Evolutionary conservation across 2,113 vertebrate species (phyloP).

Genomic region (Corythoichthys haematopterus): DNA sequence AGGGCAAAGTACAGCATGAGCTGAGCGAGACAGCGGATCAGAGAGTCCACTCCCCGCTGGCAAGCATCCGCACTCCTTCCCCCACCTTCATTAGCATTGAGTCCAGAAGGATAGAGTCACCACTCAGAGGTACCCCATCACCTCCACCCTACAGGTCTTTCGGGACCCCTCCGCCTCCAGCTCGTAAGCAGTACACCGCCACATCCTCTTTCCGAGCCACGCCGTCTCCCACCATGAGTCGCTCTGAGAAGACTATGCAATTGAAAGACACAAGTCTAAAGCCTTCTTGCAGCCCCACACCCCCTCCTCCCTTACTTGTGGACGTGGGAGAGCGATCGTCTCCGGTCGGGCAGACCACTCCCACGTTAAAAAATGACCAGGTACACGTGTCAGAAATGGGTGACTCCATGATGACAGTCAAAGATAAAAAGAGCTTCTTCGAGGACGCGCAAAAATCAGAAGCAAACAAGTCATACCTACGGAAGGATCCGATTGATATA

Average conservation of each 20-base stretch:
- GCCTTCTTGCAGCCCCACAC: slow-evolving; percentile 61
- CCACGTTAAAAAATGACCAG: slow-evolving; percentile 53
- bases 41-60: slow-evolving; percentile 65
- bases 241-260: slow-evolving; percentile 80
- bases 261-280: slow-evolving; percentile 78
- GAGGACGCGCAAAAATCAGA: slow-evolving; percentile 76
- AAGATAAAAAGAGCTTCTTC: slow-evolving; percentile 73
- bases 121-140: slow-evolving; percentile 65
- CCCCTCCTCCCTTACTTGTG: slow-evolving; percentile 53
- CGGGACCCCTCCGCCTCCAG: slow-evolving; percentile 66
- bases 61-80: slow-evolving; percentile 78
- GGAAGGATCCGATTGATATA: slow-evolving; percentile 74
- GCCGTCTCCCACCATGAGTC: slow-evolving; percentile 74
- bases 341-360: slow-evolving; percentile 65
- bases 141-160: slow-evolving; percentile 67
- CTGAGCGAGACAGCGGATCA: slow-evolving; percentile 50
- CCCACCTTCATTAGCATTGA: slow-evolving; percentile 89
- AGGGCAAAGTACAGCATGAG: slow-evolving; percentile 47
- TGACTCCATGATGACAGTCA: slow-evolving; percentile 74
- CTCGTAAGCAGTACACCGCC: slow-evolving; percentile 60
- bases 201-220: slow-evolving; percentile 58
- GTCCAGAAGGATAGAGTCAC: slow-evolving; percentile 74
- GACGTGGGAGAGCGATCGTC: slow-evolving; percentile 71
- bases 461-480: slow-evolving; percentile 58
- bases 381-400: slow-evolving; percentile 55